Evolutionary conservation across 2,797 vertebrate genomes (phyloP).

Genomic region (Urosaurus nigricauda): DNA sequence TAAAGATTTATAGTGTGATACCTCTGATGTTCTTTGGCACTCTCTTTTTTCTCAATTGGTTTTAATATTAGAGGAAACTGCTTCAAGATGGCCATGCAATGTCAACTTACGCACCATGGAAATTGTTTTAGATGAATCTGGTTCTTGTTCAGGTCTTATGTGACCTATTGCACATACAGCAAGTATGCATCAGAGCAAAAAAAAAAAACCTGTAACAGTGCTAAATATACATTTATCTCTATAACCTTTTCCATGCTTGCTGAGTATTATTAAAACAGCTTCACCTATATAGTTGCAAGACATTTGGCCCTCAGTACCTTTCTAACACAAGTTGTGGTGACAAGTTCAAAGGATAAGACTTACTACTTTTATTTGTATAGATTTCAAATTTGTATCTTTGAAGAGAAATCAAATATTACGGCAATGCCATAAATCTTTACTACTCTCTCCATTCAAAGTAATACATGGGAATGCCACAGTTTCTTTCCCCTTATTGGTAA

Average conservation of each 20-base stretch:
- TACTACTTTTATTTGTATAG: neutral
- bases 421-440: neutral
- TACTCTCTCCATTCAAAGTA: neutral
- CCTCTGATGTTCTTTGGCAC: neutral
- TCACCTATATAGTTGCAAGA: neutral
- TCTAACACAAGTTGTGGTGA: neutral
- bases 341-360: neutral
- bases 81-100: neutral
- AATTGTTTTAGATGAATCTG: conserved; percentile 1
- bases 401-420: neutral
- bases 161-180: neutral
- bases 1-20: neutral
- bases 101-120: neutral
- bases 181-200: neutral
- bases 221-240: neutral
- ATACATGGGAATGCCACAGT: no score
- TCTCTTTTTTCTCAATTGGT: neutral
- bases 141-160: neutral
- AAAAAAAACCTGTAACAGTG: neutral
- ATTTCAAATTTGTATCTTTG: neutral
- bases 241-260: neutral
- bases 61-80: conserved; percentile 10
- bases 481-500: no score
- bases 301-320: neutral
- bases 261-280: neutral